Base-by-base conservation (phyloP, 2,888 invertebrate genomes). In the Eupsilia transversa region DNA sequence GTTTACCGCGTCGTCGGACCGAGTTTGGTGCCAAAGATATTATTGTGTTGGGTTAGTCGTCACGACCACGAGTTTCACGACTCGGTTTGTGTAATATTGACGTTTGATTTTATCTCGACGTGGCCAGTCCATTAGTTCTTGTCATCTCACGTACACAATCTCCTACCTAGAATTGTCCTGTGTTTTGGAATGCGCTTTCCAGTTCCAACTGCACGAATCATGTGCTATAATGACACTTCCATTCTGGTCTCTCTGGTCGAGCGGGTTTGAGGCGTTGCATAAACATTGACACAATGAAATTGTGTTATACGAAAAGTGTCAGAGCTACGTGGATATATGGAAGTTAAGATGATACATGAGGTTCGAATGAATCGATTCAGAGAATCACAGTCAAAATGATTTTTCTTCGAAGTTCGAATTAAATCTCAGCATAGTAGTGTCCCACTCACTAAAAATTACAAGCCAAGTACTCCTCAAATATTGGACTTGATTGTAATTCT, bases 41-140 rank as follows among this genome's bases (percentile, higher is more conserved):
- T 76, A 86, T 79, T 84, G 56, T 87, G 77, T 84, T 77, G 72
- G 71, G 77, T 74, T 80, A 81, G 86, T 86, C 79, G 88, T 91
- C 91, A 92, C 91, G 91, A 89, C 72, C 57, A 68, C 72, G 70
- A 38, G 59, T 69, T 79, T 54, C 83, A 82, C 85, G 83, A 85
- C 81, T 80, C 63, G 54, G 71, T 83, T 84, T 79, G 83, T 85
- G 84, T 80, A 86, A 88, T 88, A 87, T 89, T 90, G 87, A 89
- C 88, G 85, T 86, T 85, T 83, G 87, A 91, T 90, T 87, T 88
- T 88, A 88, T 90, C 90, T 82, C 59, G 35, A 82, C 79, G 84
- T 86, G 87, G 79, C 59, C 77, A 38, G 77, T 86, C 85, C 83
- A 89, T 89, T 90, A 87, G 80, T 83, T 72, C 77, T 82, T 71